Evolutionary conservation across 1,140 invertebrate genomes (phyloP).

Genomic region (Apolygus lucorum): DNA sequence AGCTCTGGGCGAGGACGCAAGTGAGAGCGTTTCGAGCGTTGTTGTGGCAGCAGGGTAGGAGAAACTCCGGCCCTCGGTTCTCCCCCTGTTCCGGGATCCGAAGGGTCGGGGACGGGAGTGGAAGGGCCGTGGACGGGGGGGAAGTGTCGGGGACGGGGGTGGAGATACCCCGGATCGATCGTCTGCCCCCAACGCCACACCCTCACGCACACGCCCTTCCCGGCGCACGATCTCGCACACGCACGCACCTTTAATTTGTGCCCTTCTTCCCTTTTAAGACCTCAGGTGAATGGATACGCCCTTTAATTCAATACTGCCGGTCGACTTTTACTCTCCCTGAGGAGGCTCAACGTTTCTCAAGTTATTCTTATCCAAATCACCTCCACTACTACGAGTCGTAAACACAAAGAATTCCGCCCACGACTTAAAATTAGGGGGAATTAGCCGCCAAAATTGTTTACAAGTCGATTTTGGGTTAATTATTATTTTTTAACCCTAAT

Average conservation of each 20-base stretch:
- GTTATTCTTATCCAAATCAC: too few relatives aligned
- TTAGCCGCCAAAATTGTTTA: too few relatives aligned
- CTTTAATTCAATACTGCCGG: not conserved
- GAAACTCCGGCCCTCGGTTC: too few relatives aligned
- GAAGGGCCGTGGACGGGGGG: not conserved
- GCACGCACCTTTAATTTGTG: not conserved
- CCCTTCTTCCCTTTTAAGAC: not conserved
- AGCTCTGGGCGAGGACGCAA: too few relatives aligned
- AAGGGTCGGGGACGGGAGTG: not conserved
- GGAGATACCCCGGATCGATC: not conserved
- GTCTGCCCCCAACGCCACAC: not conserved
- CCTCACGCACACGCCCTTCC: not conserved
- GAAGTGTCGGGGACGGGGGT: not conserved
- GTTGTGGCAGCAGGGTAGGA: too few relatives aligned
- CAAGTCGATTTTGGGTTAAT: too few relatives aligned
- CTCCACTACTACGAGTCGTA: too few relatives aligned
- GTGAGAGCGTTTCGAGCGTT: too few relatives aligned
- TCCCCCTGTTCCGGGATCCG: not conserved
- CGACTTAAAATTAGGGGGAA: too few relatives aligned
- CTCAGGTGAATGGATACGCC: not conserved
- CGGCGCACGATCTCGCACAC: not conserved
- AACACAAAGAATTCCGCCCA: too few relatives aligned
- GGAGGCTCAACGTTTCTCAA: not conserved
- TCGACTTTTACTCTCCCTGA: not conserved
- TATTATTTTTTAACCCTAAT: too few relatives aligned